Evolutionary conservation across 2,888 invertebrate species (phyloP), one percentile per base, ranked within the genome.

Genomic region (Tiphia femorata): DNA sequence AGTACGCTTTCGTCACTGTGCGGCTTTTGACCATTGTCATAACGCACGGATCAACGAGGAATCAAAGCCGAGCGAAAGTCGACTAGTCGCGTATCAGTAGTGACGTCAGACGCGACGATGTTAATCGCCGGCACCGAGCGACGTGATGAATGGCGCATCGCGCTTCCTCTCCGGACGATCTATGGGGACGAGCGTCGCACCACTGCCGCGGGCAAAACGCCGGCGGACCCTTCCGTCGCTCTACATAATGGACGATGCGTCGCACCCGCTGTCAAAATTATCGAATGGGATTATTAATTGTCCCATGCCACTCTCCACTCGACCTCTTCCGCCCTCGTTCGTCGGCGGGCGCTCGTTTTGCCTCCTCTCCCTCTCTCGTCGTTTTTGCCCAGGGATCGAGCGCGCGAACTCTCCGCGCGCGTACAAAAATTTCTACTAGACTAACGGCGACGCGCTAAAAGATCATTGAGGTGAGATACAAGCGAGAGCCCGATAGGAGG

Each of bases 201-300:
- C 59, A 56, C n/a, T 2, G 20, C 23, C 41, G 19, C 41, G 41
- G n/a, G n/a, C n/a, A n/a, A n/a, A n/a, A n/a, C n/a, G n/a, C n/a
- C n/a, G n/a, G n/a, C n/a, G n/a, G n/a, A n/a, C n/a, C n/a, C n/a
- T n/a, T n/a, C 50, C 52, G 43, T 10, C 49, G 49, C 29, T 41
- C 27, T 48, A 27, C 58, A 53, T 63, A 60, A 63, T 58, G 44
- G 48, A 58, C 57, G 63, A 54, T 63, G 49, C 54, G 53, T 63
- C 57, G 55, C 40, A 42, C 35, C 35, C 27, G 43, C 64, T 57
- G 64, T 68, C 69, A 67, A 65, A 73, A 67, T 73, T 67, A 70
- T 72, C 66, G 67, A 67, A 64, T 61, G 55, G 60, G 62, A 60
- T 67, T 67, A 68, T 72, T 67, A 65, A 72, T 71, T 62, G 47